Conservation (phyloP, 2,113 vertebrate species). For the Peucedramus taeniatus region DNA sequence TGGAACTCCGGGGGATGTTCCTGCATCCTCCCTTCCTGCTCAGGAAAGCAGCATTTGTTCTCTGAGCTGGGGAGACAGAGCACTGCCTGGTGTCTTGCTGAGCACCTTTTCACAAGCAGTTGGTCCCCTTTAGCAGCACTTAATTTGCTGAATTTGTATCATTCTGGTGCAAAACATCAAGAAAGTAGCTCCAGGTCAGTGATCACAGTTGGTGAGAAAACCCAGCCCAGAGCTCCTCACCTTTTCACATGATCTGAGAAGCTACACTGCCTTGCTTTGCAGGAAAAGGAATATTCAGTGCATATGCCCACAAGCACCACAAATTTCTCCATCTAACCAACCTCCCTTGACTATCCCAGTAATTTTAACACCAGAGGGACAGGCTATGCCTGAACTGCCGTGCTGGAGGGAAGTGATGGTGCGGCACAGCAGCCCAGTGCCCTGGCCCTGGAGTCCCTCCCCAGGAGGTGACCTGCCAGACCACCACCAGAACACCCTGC, state of each 20-base stretch:
- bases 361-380: not conserved
- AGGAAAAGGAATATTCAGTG: not conserved
- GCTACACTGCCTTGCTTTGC: not conserved
- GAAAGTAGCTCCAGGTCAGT: not conserved
- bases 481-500: fast-evolving
- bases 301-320: not conserved
- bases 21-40: not conserved
- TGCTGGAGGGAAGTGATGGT: not conserved
- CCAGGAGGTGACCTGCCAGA: not conserved
- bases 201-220: not conserved
- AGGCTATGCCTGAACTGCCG: not conserved
- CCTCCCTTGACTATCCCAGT: not conserved
- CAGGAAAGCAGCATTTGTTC: not conserved
- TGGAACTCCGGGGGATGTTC: not conserved
- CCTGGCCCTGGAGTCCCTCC: not conserved
- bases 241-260: not conserved
- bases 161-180: not conserved
- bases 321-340: not conserved
- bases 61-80: not conserved
- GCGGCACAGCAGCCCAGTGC: not conserved
- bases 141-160: not conserved
- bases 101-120: not conserved
- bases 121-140: not conserved
- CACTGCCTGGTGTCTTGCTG: not conserved
- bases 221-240: not conserved